Base-by-base conservation (phyloP, 2,797 vertebrate genomes). In the Poliocrania exsul region DNA sequence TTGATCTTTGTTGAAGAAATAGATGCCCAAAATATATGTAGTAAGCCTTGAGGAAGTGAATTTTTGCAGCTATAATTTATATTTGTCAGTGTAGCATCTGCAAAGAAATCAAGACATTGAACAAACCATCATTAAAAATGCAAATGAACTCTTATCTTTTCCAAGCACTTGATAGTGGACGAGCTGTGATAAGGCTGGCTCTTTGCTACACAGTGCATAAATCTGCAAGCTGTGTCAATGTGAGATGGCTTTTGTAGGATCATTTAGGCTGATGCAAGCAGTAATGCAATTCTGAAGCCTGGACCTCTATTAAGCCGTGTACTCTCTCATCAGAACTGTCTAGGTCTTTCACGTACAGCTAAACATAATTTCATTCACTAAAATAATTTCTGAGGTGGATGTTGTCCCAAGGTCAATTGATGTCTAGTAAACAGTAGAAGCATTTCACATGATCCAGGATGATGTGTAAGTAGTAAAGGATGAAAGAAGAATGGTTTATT, bases 71-170 rank as follows among this genome's bases (percentile, higher is more conserved):
- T 73, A 19, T 87, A 80, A 92, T 96, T 93, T 96, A 83, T 95
- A 83, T 94, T 93, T 90, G 42, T 93, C 84, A 58, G 13, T 86
- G 67, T 51, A 71, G 56, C 81, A 79, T 96, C 84, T 96, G 67
- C 66, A 88, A 80, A 96, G 77, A 93, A 92, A 83, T 86, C 75
- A 93, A 96, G 94, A 95, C 71, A 88, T 81, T 53, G 81, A 95
- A 74, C 89, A 37, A 54, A 74, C 89, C 38, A 54, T 96, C 91
- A 96, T 96, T 97, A 96, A 95, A 96, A 96, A 96, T 97, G 97
- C 92, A 98, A 98, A 98, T 98, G 88, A 92, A 93, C 97, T 97
- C 98, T 98, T 98, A 98, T 98, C 98, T 98, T 97, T 95, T 98
- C 96, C 94, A 97, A 98, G 97, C 98, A 98, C 97, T 97, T 98